Evolutionary conservation across 2,888 invertebrate genomes (phyloP).

Genomic region (Calliphora vomitoria): DNA sequence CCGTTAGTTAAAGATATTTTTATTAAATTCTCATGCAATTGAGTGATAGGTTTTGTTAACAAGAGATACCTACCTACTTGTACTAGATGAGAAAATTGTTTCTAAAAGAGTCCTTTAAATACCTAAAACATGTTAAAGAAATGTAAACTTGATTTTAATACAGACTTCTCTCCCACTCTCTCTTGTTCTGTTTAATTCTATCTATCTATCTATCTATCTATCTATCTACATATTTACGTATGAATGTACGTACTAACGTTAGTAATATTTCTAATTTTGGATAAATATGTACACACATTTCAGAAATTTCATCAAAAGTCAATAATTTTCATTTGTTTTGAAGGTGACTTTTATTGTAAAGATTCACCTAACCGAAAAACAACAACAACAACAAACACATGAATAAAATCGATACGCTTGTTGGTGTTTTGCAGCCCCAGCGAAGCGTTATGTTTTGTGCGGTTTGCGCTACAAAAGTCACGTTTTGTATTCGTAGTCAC

Average conservation of each 20-base stretch:
- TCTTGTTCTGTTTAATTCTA: conserved; percentile 4
- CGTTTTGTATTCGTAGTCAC: conserved; percentile 58
- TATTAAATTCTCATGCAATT: background rate
- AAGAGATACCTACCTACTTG: background rate
- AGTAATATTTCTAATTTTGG: conserved; percentile 69
- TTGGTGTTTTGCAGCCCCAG: background rate
- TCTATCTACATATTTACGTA: no score
- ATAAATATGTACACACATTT: background rate
- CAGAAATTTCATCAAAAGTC: conserved; percentile 53
- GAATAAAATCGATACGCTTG: conserved; percentile 53
- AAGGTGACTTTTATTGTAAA: conserved; percentile 65
- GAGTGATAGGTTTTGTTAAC: background rate
- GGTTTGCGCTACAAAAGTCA: conserved; percentile 61
- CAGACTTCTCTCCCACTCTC: background rate
- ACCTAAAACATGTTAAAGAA: background rate
- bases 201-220: no score
- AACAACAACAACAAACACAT: background rate
- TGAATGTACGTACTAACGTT: background rate
- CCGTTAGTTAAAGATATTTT: background rate
- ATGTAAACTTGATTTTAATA: no score
- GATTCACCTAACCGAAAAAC: conserved; percentile 24
- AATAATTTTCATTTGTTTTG: conserved; percentile 47
- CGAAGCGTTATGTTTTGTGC: conserved; percentile 22
- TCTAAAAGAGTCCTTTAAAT: conserved; percentile 5
- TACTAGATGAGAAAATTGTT: background rate